Conservation (phyloP, 2,888 invertebrate genomes). For the Cheilosia grossa region DNA sequence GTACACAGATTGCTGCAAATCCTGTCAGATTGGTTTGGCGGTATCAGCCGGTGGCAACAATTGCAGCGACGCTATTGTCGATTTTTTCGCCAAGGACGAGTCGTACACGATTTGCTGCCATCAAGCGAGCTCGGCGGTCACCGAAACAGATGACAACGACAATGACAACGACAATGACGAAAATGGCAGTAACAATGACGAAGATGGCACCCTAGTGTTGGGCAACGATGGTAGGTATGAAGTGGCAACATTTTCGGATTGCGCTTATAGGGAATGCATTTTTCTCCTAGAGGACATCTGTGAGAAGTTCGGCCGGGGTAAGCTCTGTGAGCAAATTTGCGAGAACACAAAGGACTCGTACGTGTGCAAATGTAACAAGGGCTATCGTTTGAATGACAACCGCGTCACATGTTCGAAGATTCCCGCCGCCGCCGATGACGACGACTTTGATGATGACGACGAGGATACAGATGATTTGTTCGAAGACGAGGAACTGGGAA, state of each 20-base stretch:
- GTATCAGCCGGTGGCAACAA: constrained; percentile 84
- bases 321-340: constrained; percentile 85
- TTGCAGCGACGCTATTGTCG: constrained; percentile 85
- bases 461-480: constrained; percentile 42
- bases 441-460: constrained; percentile 75
- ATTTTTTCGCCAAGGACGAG: constrained; percentile 83
- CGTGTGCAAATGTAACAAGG: constrained; percentile 84
- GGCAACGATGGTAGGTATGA: constrained; percentile 60
- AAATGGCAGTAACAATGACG: neutral
- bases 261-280: neutral
- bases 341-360: constrained; percentile 85
- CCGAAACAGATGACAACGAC: constrained; percentile 28
- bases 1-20: constrained; percentile 86
- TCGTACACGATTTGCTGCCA: constrained; percentile 87
- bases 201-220: constrained; percentile 56
- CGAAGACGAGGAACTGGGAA: constrained; percentile 31
- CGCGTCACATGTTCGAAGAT: constrained; percentile 83
- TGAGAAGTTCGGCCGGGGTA: constrained; percentile 83
- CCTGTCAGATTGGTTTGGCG: constrained; percentile 87
- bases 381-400: constrained; percentile 84
- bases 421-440: constrained; percentile 41
- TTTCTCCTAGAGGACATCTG: constrained; percentile 84
- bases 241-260: neutral
- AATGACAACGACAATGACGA: neutral
- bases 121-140: constrained; percentile 26